These are phyloP conservation scores for Salvelinus fontinalis DNA, from an alignment of 2,113 vertebrate genomes.

Conservation along the genomic window DNA sequence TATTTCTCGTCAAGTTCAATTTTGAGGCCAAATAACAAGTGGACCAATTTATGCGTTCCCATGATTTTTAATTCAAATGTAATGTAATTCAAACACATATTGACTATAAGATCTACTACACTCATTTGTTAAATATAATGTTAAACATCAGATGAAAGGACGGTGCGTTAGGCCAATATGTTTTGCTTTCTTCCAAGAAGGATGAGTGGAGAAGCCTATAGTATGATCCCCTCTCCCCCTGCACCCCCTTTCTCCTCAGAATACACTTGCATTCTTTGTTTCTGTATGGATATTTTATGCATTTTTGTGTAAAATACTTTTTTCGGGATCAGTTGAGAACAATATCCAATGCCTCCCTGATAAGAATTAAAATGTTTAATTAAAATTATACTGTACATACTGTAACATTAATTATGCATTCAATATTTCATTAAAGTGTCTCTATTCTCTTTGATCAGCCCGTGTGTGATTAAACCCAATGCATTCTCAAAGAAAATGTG, in stretches of 20 bases:
- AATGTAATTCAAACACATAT: slow-evolving; percentile 2
- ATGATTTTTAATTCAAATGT: not conserved
- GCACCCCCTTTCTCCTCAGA: not conserved
- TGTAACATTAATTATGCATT: slow-evolving; percentile 76
- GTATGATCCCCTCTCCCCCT: not conserved
- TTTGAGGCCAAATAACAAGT: not conserved
- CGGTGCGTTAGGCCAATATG: not conserved
- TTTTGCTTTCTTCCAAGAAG: slow-evolving; percentile 2
- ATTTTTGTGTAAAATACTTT: slow-evolving; percentile 47
- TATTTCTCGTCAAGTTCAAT: slow-evolving; percentile 36
- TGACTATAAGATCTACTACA: not conserved
- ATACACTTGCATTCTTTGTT: slow-evolving; percentile 25
- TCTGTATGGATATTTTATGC: slow-evolving; percentile 52
- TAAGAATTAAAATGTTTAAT: slow-evolving; percentile 63
- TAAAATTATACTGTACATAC: slow-evolving; percentile 70
- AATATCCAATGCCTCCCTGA: slow-evolving; percentile 55
- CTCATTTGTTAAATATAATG: slow-evolving; percentile 12
- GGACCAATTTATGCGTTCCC: not conserved
- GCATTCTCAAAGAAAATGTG: slow-evolving; percentile 39
- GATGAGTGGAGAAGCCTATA: not conserved
- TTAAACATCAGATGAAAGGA: not conserved
- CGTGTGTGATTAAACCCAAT: slow-evolving; percentile 60
- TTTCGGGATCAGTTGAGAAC: slow-evolving; percentile 42
- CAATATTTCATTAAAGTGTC: slow-evolving; percentile 78
- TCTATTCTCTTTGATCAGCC: slow-evolving; percentile 75